phyloP scores from a whole-genome alignment of 2,797 vertebrate genomes.

The Borostomias antarcticus region DNA sequence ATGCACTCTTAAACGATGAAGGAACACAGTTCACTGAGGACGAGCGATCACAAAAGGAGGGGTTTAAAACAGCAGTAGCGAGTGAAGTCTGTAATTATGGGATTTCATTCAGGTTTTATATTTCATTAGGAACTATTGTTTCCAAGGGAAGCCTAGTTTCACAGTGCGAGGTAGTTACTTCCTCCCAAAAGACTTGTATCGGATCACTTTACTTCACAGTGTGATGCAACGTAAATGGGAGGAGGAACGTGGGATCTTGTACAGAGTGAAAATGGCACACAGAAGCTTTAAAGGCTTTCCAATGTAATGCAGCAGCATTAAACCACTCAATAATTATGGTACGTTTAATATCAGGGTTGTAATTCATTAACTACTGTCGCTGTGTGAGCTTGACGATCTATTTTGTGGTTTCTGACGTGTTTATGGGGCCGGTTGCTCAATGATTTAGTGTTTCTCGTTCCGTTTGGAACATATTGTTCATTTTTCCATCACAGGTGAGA shows the following conservation, averaged over 20 bases:
- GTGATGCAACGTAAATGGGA: slow-evolving; percentile 59
- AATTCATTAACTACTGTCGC: neutral
- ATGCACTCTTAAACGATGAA: neutral
- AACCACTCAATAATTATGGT: slow-evolving; percentile 56
- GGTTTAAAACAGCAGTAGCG: slow-evolving; percentile 8
- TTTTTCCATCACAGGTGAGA: neutral
- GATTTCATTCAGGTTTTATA: slow-evolving; percentile 54
- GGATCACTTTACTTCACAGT: slow-evolving; percentile 66
- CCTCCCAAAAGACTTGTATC: slow-evolving; percentile 70
- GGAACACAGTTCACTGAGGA: neutral
- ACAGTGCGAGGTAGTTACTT: slow-evolving; percentile 72
- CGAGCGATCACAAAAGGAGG: neutral
- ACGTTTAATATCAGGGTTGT: slow-evolving; percentile 44
- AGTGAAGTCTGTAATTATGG: slow-evolving; percentile 28
- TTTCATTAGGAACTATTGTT: slow-evolving; percentile 54
- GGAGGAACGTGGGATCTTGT: slow-evolving; percentile 59
- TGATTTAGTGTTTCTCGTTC: neutral
- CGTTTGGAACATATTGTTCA: too few species aligned
- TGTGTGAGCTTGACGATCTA: neutral
- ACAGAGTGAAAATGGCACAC: slow-evolving; percentile 65
- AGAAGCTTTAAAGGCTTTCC: slow-evolving; percentile 59
- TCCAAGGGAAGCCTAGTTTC: slow-evolving; percentile 67
- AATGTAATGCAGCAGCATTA: slow-evolving; percentile 46
- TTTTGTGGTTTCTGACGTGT: neutral
- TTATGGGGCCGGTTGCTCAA: neutral